Evolutionary conservation across 2,888 invertebrate species (phyloP), one percentile per base, ranked within the genome.

Genomic region (Lypha dubia): DNA sequence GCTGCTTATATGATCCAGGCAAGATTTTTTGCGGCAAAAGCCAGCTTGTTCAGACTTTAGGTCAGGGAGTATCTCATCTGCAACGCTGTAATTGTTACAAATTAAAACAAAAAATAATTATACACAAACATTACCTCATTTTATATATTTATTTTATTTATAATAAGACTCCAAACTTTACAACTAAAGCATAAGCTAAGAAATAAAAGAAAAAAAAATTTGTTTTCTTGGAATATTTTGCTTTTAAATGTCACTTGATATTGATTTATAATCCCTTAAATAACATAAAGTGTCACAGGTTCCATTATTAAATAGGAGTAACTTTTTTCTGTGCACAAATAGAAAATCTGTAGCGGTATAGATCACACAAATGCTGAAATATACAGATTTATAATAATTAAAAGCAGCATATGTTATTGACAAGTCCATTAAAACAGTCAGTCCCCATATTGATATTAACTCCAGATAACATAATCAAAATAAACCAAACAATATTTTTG

Each of bases 361-460:
- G 60, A 79, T 84, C 84, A 84, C 2, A 80, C 15, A 56, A 51
- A 11, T 62, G 32, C 28, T 46, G 20, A 58, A 68, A 35, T 63
- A 41, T 22, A 63, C 87, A 88, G 89, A 89, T 90, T 90, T 89
- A 87, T 88, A 88, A 89, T 89, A 90, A 90, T 90, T 90, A 90
- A 90, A 89, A 89, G 86, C 88, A 87, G 87, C 88, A 90, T 88
- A 87, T 88, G 85, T 80, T 83, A 89, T 88, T 90, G 90, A 90
- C 90, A 90, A 90, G 88, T 90, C 90, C 90, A 90, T 90, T 90
- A 90, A 89, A 60, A 73, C 56, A 81, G 74, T 70, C n/a, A n/a
- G n/a, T n/a, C n/a, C 41, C 62, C 73, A 56, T 60, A 51, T 51
- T 79, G 80, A 84, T 84, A 67, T 73, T 63, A 77, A 68, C 49